Percentiles rank a stretch among this genome's conserved stretches.
These are phyloP conservation scores for Umimayanthus kanabou DNA, from an alignment of 92 coral and sea anemone species.

Conservation along the genomic window DNA sequence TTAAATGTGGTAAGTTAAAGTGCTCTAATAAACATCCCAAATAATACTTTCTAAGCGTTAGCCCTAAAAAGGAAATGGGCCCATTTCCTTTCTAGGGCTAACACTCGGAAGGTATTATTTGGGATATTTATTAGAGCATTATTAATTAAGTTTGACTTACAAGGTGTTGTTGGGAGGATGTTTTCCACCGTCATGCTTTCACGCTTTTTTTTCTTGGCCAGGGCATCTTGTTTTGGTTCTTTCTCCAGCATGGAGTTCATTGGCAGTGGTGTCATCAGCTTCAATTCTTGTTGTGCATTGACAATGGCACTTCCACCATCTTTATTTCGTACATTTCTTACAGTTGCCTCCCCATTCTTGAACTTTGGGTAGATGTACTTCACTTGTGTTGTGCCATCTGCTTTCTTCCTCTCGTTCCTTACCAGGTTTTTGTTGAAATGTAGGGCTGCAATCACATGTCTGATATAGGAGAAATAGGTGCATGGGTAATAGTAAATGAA, in stretches of 20 bases:
- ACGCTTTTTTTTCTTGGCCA: neutral
- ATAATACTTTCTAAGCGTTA: no score
- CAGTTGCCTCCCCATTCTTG: conserved; percentile 10
- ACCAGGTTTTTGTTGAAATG: conserved; percentile 19
- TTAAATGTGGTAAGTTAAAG: no score
- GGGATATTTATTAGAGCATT: neutral
- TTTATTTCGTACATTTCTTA: conserved; percentile 10
- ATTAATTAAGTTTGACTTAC: conserved; percentile 6
- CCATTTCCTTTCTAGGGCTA: no score
- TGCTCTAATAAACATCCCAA: no score
- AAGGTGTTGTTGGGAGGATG: neutral
- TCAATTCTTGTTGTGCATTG: neutral
- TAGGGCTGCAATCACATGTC: conserved; percentile 6
- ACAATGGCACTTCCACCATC: conserved; percentile 3
- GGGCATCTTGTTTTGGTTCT: neutral
- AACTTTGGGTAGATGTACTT: conserved; percentile 7
- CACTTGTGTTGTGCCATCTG: conserved; percentile 8
- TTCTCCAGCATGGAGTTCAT: conserved; percentile 15
- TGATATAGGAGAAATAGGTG: neutral
- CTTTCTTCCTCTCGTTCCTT: conserved; percentile 3
- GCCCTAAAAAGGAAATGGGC: no score
- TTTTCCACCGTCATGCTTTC: neutral
- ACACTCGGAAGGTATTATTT: no score
- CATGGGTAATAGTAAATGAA: conserved; percentile 1
- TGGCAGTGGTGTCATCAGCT: conserved; percentile 13